Conservation (phyloP, 2,797 vertebrate genomes). For the Muscicapa comitata region DNA sequence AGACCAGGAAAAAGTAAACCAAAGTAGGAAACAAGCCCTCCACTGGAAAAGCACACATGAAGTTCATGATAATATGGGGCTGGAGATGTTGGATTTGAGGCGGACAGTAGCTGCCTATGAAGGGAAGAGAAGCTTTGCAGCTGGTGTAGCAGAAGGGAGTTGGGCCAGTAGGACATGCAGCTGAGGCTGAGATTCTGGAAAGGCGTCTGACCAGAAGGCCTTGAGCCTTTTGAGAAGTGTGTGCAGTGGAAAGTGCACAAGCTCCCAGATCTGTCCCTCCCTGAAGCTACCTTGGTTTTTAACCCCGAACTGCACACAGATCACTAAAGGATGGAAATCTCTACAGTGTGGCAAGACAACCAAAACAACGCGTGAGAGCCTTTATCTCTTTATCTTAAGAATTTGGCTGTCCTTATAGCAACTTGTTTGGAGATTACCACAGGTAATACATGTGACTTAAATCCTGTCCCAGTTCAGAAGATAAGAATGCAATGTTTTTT, state of each 20-base stretch:
- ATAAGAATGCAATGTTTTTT: background rate
- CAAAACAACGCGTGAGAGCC: fast-evolving
- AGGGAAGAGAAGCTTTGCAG: background rate
- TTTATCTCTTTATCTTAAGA: background rate
- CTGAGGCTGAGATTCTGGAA: background rate
- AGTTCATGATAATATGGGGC: background rate
- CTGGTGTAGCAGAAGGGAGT: background rate
- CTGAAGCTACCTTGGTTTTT: background rate
- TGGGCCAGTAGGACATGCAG: background rate
- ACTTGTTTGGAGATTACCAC: background rate
- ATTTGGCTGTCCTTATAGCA: background rate
- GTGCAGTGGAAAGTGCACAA: background rate
- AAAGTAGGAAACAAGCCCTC: background rate
- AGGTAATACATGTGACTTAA: background rate
- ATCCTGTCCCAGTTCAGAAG: background rate
- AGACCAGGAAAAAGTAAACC: background rate
- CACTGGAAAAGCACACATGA: background rate
- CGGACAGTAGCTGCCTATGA: background rate
- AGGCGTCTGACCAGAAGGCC: background rate
- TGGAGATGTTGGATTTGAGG: background rate
- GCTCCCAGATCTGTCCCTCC: background rate
- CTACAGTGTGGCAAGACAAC: background rate
- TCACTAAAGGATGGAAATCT: background rate
- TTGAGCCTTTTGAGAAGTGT: background rate
- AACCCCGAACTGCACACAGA: background rate